Evolutionary conservation across 1,140 invertebrate genomes (phyloP), one percentile per base, ranked within the genome.

Genomic region (Brachionus calyciflorus): DNA sequence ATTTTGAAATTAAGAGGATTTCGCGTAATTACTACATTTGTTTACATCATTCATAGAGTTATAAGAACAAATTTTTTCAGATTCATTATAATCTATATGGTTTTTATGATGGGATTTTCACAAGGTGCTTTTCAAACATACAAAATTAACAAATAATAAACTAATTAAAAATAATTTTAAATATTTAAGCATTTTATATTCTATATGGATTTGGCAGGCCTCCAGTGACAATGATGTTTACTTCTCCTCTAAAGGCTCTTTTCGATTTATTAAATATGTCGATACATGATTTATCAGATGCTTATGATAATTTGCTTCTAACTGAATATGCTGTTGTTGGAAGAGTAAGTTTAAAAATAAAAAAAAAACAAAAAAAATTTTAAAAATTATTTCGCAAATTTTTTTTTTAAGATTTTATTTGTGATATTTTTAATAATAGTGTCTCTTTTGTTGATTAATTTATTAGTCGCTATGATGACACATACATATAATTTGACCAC

Each of bases 381-480:
- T n/a, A 30, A 26, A 33, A 28, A 26, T n/a, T 28, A 9, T 4
- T 28, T 30, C 30, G 26, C 26, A 19, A 3, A 24, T 57, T 40
- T 41, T 12, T 21, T 21, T 63, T 41, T 82, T 78, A 85, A 94
- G 92, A 86, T 93, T 33, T 85, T 96, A 17, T 98, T 97, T 85
- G 90, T 97, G 14, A 86, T 97, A 1, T 98, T 95, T 85, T 96
- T 98, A 93, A 91, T 91, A 68, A 92, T 98, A 80, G 95, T 98
- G 21, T 92, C 93, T 0, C 91, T 98, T 79, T 86, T 98, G 9
- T 86, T 98, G 69, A 92, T 99, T 12, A 98, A 99, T 88, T 94
- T 99, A 93, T 87, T 99, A 82, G 98, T 99, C 81, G 96, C 96
- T 80, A 98, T 98, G 95, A 98, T 99, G 95, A 96, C 95, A 1